These are phyloP conservation scores for Plectus sambesii DNA, from an alignment of 1,140 invertebrate genomes.

Conservation along the genomic window DNA sequence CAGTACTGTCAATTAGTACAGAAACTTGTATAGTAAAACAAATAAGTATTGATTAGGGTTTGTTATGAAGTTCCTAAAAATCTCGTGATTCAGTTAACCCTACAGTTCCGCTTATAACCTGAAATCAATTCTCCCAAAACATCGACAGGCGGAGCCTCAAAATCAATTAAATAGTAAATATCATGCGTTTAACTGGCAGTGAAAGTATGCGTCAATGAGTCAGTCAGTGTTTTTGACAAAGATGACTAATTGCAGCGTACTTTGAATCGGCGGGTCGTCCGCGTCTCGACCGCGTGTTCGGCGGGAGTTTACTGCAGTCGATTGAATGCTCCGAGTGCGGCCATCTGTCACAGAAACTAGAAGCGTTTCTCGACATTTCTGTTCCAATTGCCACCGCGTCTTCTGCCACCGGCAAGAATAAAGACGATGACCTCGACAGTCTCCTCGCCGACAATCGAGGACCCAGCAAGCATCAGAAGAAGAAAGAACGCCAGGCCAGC, in stretches of 20 bases:
- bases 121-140: too few species aligned
- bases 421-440: background rate
- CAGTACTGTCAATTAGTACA: too few species aligned
- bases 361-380: constrained; percentile 85
- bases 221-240: background rate
- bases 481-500: too few species aligned
- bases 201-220: background rate
- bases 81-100: too few species aligned
- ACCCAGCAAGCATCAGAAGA: constrained; percentile 46
- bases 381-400: constrained; percentile 58
- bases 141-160: too few species aligned
- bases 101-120: too few species aligned
- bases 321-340: constrained; percentile 31
- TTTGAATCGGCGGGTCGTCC: constrained; percentile 22
- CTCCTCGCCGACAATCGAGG: constrained; percentile 12
- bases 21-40: too few species aligned
- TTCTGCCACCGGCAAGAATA: constrained; percentile 12
- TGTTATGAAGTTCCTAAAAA: too few species aligned
- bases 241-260: constrained; percentile 17
- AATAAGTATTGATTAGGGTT: too few species aligned
- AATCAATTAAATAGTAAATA: too few species aligned
- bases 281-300: constrained; percentile 30
- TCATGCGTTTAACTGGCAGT: too few species aligned
- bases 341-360: constrained; percentile 61
- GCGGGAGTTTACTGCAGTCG: constrained; percentile 31